These are phyloP conservation scores for Porites evermanni DNA, from an alignment of 92 coral and sea anemone genomes.

Conservation along the genomic window DNA sequence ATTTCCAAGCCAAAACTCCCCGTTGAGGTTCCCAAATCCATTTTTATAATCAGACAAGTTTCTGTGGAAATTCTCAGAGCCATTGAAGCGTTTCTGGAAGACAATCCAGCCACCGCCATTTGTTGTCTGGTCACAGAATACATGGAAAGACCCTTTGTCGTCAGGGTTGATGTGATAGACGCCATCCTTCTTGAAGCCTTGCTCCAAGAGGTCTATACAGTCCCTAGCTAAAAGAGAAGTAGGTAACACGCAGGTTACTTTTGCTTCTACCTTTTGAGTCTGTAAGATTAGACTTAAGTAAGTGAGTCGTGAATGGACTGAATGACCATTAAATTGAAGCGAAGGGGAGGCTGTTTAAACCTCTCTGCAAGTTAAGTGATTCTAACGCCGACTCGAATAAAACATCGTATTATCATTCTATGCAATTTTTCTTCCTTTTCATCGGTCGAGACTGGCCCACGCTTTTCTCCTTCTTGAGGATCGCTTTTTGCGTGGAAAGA, in stretches of 20 bases:
- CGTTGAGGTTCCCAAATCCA: constrained; percentile 45
- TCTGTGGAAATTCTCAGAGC: constrained; percentile 13
- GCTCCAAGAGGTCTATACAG: constrained; percentile 44
- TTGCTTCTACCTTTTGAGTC: background rate
- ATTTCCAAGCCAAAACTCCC: constrained; percentile 63
- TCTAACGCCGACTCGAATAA: no score
- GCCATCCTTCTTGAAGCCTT: constrained; percentile 50
- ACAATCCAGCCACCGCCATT: constrained; percentile 63
- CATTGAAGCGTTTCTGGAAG: constrained; percentile 48
- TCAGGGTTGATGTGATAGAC: constrained; percentile 53
- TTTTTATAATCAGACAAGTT: constrained; percentile 50
- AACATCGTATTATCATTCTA: no score
- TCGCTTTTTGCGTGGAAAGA: no score
- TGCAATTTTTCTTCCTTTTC: no score
- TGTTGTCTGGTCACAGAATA: constrained; percentile 57
- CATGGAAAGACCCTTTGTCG: constrained; percentile 18
- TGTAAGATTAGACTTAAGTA: no score
- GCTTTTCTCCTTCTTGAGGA: no score
- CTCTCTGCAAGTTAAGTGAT: no score
- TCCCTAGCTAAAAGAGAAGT: constrained; percentile 5
- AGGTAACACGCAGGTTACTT: background rate
- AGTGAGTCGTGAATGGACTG: no score
- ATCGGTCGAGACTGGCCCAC: no score
- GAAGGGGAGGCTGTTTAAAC: no score
- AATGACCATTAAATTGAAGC: no score